Evolutionary conservation across 2,888 invertebrate genomes (phyloP).

Genomic region (Theretra japonica): DNA sequence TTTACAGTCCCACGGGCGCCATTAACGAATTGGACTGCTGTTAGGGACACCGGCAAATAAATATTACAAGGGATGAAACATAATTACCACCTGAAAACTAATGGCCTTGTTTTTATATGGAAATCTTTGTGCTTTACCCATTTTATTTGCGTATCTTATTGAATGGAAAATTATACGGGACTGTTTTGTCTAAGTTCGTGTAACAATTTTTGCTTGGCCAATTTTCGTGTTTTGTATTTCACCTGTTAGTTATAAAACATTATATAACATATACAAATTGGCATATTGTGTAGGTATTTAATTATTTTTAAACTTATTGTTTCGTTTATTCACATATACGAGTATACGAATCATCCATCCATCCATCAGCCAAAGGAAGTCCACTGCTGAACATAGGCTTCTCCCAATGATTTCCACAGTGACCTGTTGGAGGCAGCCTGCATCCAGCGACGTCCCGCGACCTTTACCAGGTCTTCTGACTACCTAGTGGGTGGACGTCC

Average conservation of each 20-base stretch:
- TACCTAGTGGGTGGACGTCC: too few relatives aligned
- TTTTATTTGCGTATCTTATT: neutral
- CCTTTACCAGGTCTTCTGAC: too few relatives aligned
- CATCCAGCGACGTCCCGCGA: too few relatives aligned
- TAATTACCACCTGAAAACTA: conserved; percentile 44
- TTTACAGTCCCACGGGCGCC: conserved; percentile 51
- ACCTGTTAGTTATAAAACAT: neutral
- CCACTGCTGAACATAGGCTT: too few relatives aligned
- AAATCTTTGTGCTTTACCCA: neutral
- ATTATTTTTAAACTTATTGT: too few relatives aligned
- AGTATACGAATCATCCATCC: too few relatives aligned
- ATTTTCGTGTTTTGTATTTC: neutral
- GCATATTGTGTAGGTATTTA: too few relatives aligned
- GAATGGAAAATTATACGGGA: conserved; percentile 4
- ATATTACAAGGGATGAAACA: conserved; percentile 54
- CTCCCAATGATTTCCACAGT: too few relatives aligned
- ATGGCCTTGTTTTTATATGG: conserved; percentile 17
- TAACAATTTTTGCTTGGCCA: neutral
- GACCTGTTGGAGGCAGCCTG: too few relatives aligned
- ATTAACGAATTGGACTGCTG: conserved; percentile 65
- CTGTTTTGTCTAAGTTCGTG: neutral
- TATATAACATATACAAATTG: neutral
- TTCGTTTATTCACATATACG: too few relatives aligned
- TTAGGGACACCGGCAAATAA: conserved; percentile 49
- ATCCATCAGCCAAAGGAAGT: too few relatives aligned